These are phyloP conservation scores for Rhinogobio ventralis DNA, from an alignment of 2,797 vertebrate species.

Conservation along the genomic window DNA sequence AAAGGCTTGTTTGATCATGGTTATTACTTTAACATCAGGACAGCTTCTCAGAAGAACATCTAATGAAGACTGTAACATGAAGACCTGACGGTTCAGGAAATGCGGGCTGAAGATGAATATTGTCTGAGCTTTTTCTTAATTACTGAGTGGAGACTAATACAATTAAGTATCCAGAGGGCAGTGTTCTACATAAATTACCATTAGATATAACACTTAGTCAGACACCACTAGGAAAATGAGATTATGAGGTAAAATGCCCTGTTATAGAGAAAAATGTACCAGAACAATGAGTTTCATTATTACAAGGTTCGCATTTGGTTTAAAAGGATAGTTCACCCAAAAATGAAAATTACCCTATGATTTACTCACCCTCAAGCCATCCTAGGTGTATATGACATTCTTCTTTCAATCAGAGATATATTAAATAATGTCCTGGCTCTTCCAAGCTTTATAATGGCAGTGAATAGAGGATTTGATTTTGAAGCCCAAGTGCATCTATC, in stretches of 20 bases:
- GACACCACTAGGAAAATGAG: slow-evolving; percentile 16
- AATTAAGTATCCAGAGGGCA: slow-evolving; percentile 46
- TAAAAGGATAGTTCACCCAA: too few species aligned
- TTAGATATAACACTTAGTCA: slow-evolving; percentile 43
- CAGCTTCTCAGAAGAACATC: slow-evolving; percentile 20
- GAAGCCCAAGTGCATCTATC: too few species aligned
- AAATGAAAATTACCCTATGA: too few species aligned
- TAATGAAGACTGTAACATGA: slow-evolving; percentile 31
- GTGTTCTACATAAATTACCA: slow-evolving; percentile 45
- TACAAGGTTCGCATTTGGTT: neutral
- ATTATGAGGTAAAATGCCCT: slow-evolving; percentile 19
- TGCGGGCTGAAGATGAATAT: slow-evolving; percentile 40
- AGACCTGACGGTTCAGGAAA: slow-evolving; percentile 24
- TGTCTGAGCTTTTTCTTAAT: slow-evolving; percentile 44
- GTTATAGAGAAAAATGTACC: neutral
- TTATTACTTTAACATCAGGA: slow-evolving; percentile 35
- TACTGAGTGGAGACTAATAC: slow-evolving; percentile 27
- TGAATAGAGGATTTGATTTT: too few species aligned
- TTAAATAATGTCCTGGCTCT: too few species aligned
- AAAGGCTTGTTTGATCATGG: slow-evolving; percentile 12
- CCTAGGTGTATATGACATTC: too few species aligned
- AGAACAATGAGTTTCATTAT: neutral
- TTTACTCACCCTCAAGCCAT: too few species aligned
- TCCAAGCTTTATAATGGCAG: too few species aligned
- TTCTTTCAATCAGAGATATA: too few species aligned